Base-by-base conservation (phyloP, 2,888 invertebrate genomes). In the Rhogogaster chlorosoma region DNA sequence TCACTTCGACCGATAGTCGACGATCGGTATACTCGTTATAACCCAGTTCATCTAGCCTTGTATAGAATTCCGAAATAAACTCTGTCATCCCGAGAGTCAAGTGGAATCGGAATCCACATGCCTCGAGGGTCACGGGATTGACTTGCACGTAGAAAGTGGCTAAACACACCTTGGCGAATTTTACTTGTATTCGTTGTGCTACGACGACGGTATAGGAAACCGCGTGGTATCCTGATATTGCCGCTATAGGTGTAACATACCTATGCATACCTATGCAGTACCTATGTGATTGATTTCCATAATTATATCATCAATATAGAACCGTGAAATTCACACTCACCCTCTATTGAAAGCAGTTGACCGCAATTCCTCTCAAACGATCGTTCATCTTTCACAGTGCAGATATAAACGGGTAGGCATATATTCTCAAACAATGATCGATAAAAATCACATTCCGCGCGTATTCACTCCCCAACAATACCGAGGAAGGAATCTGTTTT, bases 101-200 rank as follows among this genome's bases (percentile, higher is more conserved):
- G n/a, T n/a, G n/a, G 67, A 67, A 18, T n/a, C n/a, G n/a, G 26
- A 32, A 32, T 73, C 22, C 71, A 42, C 38, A 42, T 26, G 71
- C 38, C 71, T 73, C 22, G 38, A 12, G 38, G 42, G n/a, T 12
- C 0, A 3, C 36, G 71, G 42, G n/a, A 38, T 36, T 36, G 42
- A 42, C 71, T 73, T 42, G 10, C n/a, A n/a, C 10, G 71, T 42
- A 73, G 38, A 73, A 73, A 73, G 71, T 73, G n/a, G 71, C 71
- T 42, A 26, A 73, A 73, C 71, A 26, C 71, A 42, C 38, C 42
- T 22, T 26, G 38, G 42, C 42, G 38, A 42, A 42, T 42, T 38
- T 73, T 22, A 73, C 22, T 22, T 73, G 71, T 42, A 22, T 73
- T 67, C 67, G 29, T 6, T 32, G 15, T 15, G 67, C 4, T 32